Evolutionary conservation across 2,888 invertebrate genomes (phyloP), one percentile per base, ranked within the genome.

Genomic region (Rugalucina vietnamica): DNA sequence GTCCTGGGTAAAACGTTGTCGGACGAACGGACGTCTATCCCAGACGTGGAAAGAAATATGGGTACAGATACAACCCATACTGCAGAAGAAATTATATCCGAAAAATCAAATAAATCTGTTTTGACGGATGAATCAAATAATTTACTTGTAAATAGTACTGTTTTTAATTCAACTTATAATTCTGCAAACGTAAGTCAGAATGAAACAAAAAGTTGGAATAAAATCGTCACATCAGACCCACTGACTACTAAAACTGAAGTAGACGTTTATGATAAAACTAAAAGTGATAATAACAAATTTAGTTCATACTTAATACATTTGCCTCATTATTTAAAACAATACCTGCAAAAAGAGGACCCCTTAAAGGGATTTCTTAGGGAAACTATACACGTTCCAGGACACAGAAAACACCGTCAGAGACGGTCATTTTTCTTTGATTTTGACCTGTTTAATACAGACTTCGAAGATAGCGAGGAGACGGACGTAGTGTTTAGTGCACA

Each of bases 401-500:
- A 81, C 69, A 71, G 80, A 29, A 87, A 77, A 57, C 78, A 82
- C 27, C 76, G 76, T 37, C 76, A 76, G 39, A 76, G 86, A 60
- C 84, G 85, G n/a, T 86, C 73, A 43, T 76, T 49, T 37, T 75
- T 82, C 39, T 60, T 79, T 37, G 85, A 85, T 79, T 83, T 81
- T 74, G 84, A 88, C 69, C 36, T 87, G 14, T n/a, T n/a, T n/a
- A 49, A 43, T 29, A 54, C 81, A 29, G 74, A 84, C 24, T 74
- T 78, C 21, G 57, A 74, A n/a, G 75, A 50, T 49, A 79, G 75
- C 49, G 81, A 81, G 36, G 81, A 81, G n/a, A 50, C 75, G 8
- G 89, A 89, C 60, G 79, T 91, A 39, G 78, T 87, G 18, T 91
- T 89, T 84, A 85, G 88, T 82, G 88, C 90, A 50, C 92, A 92